Conservation (phyloP, 1,140 invertebrate genomes). For the Drosophila aff. region DNA sequence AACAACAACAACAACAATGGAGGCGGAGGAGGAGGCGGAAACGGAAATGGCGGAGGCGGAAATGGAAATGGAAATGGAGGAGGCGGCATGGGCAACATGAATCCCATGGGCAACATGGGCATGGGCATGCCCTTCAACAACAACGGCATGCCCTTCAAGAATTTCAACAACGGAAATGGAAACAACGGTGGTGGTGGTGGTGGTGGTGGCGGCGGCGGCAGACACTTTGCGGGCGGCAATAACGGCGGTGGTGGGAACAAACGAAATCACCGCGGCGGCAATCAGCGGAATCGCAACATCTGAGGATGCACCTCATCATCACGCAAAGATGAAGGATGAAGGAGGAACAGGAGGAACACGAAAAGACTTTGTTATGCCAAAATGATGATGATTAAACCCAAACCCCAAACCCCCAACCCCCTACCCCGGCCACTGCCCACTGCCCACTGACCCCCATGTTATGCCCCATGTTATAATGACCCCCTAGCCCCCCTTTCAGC, state of each 20-base stretch:
- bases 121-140: constrained; percentile 37
- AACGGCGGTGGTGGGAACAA: constrained; percentile 49
- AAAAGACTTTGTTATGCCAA: constrained; percentile 46
- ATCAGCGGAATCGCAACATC: constrained; percentile 49
- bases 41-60: background rate
- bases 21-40: background rate
- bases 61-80: constrained; percentile 6
- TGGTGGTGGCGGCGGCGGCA: constrained; percentile 35
- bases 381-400: constrained; percentile 20
- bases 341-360: constrained; percentile 1
- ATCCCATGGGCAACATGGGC: constrained; percentile 30
- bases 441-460: constrained; percentile 14
- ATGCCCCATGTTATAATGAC: constrained; percentile 17
- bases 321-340: background rate
- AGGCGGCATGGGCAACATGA: constrained; percentile 37
- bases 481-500: background rate
- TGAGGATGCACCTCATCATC: background rate
- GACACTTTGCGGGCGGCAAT: constrained; percentile 53
- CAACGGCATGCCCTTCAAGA: constrained; percentile 43
- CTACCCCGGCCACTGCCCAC: background rate
- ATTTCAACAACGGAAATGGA: constrained; percentile 48
- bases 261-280: constrained; percentile 39
- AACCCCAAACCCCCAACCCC: background rate
- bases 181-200: constrained; percentile 45
- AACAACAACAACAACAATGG: constrained; percentile 31